Evolutionary conservation across 1,140 invertebrate genomes (phyloP).

Genomic region (Drosophila sulfurigaster): DNA sequence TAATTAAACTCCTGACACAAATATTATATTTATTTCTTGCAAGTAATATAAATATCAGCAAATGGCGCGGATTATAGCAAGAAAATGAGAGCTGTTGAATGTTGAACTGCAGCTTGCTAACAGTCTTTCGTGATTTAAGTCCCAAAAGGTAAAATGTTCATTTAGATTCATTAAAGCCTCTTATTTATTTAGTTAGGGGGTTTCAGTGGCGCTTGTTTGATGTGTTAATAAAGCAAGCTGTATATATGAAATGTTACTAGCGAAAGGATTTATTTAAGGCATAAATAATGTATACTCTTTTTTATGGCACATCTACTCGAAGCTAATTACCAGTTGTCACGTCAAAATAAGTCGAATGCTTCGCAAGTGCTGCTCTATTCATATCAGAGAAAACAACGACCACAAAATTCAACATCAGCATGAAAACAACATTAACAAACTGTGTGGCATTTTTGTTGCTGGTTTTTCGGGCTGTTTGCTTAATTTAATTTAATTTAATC

Average conservation of each 20-base stretch:
- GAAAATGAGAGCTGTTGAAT: neutral
- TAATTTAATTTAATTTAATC: slow-evolving; percentile 77
- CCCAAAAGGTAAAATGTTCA: neutral
- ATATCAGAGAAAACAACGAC: neutral
- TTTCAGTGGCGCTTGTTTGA: neutral
- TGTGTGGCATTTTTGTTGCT: neutral
- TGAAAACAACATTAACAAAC: slow-evolving; percentile 14
- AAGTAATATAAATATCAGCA: neutral
- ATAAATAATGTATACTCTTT: neutral
- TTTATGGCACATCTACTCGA: neutral
- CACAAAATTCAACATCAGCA: slow-evolving; percentile 8
- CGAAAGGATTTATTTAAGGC: neutral
- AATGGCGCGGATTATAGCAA: neutral
- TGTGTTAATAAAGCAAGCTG: neutral
- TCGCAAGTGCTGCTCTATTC: neutral
- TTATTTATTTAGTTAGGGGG: no score
- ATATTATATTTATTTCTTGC: no score
- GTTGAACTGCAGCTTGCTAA: neutral
- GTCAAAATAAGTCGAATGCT: slow-evolving; percentile 2
- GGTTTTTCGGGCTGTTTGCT: slow-evolving; percentile 44
- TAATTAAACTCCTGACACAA: no score
- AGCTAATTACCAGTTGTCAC: slow-evolving; percentile 7
- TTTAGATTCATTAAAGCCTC: no score
- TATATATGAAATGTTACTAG: neutral
- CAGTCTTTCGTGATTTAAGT: neutral